phyloP scores from a whole-genome alignment of 2,888 invertebrate genomes.

The Spodoptera exigua region DNA sequence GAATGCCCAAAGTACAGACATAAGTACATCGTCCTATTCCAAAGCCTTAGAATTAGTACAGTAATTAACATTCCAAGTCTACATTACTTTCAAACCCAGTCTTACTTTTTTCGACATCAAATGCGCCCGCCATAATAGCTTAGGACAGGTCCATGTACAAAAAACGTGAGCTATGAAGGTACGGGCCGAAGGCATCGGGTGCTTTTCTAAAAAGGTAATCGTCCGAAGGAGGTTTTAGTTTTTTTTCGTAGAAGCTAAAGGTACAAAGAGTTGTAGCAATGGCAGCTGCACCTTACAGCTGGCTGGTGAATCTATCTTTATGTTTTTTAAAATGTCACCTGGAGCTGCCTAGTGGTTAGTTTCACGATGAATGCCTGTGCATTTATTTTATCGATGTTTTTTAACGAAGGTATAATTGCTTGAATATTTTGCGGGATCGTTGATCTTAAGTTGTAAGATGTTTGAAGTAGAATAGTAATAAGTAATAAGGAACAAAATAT shows the following conservation, averaged over 20 bases:
- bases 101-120: constrained; percentile 76
- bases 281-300: constrained; percentile 84
- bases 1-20: neutral
- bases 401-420: constrained; percentile 1
- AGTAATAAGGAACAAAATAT: too few species aligned
- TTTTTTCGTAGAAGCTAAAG: constrained; percentile 75
- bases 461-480: too few species aligned
- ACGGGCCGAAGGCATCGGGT: constrained; percentile 70
- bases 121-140: constrained; percentile 80
- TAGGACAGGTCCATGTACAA: constrained; percentile 65
- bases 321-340: constrained; percentile 69
- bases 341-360: constrained; percentile 34
- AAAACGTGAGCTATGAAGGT: constrained; percentile 75
- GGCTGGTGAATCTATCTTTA: constrained; percentile 66
- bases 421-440: neutral
- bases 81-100: constrained; percentile 65
- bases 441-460: too few species aligned
- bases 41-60: constrained; percentile 42
- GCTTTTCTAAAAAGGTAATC: constrained; percentile 85
- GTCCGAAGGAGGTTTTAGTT: constrained; percentile 73
- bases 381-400: neutral
- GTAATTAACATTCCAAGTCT: constrained; percentile 68
- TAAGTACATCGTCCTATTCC: constrained; percentile 5
- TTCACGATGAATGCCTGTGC: constrained; percentile 17
- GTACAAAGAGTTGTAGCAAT: constrained; percentile 75